These are phyloP conservation scores for Ormyrus thymus DNA, from an alignment of 2,888 invertebrate genomes.

Conservation along the genomic window DNA sequence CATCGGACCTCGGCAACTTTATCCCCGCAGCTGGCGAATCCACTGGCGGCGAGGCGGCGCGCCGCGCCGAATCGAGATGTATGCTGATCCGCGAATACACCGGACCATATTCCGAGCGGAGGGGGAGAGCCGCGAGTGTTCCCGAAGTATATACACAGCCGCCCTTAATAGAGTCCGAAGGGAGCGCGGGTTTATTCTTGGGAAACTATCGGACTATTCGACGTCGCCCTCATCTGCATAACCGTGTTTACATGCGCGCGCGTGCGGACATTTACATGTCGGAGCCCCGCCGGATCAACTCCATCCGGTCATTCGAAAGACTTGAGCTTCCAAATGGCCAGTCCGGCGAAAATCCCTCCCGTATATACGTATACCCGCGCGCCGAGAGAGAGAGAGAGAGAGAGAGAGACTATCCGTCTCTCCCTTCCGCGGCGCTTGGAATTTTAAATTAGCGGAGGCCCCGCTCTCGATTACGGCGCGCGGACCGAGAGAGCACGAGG, in stretches of 20 bases:
- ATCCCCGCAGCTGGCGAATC: neutral
- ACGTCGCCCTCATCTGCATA: constrained; percentile 57
- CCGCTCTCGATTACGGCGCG: constrained; percentile 13
- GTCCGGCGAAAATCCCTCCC: constrained; percentile 25
- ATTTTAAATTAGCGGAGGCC: constrained; percentile 44
- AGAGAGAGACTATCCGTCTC: neutral
- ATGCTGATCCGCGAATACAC: constrained; percentile 18
- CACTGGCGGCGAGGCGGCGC: neutral
- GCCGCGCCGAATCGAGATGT: constrained; percentile 15
- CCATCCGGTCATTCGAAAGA: constrained; percentile 38
- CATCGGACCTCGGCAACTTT: neutral
- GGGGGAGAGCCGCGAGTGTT: neutral
- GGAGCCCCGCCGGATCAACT: constrained; percentile 28
- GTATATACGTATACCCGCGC: neutral
- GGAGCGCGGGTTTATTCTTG: constrained; percentile 40
- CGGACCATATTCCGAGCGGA: neutral
- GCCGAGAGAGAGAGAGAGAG: too few species aligned
- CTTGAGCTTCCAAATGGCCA: constrained; percentile 46
- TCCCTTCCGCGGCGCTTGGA: constrained; percentile 13
- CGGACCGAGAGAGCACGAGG: neutral
- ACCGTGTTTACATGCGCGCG: constrained; percentile 57
- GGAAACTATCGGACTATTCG: constrained; percentile 52
- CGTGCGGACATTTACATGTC: constrained; percentile 43
- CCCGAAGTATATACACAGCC: too few species aligned
- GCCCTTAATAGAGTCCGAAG: constrained; percentile 10